Conservation (phyloP, 2,888 invertebrate genomes). For the Ochropleura plecta region DNA sequence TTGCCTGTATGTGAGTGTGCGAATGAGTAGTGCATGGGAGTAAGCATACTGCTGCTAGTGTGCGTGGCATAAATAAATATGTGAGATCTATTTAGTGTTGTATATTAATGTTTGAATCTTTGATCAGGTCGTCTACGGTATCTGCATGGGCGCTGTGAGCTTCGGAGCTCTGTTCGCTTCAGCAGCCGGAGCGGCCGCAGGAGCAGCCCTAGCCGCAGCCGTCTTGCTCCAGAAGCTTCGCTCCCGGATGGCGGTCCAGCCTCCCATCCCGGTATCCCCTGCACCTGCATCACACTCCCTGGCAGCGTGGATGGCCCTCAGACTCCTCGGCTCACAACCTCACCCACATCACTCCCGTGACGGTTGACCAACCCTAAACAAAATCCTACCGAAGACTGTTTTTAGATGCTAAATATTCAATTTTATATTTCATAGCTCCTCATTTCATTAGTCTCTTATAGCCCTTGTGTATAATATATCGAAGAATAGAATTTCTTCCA, state of each 20-base stretch:
- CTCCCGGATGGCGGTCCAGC: constrained; percentile 92
- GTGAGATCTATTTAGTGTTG: too few relatives aligned
- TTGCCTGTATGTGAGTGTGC: too few relatives aligned
- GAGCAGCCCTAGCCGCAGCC: constrained; percentile 96
- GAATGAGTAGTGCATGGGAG: too few relatives aligned
- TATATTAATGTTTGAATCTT: not conserved
- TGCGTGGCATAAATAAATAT: too few relatives aligned
- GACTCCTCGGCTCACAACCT: constrained; percentile 90
- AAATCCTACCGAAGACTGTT: constrained; percentile 72
- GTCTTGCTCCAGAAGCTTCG: constrained; percentile 95
- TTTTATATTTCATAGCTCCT: constrained; percentile 47
- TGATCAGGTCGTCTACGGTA: constrained; percentile 94
- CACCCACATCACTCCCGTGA: constrained; percentile 81
- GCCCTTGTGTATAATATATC: constrained; percentile 56
- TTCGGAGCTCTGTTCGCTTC: constrained; percentile 97
- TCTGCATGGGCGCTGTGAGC: constrained; percentile 97
- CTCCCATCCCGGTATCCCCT: constrained; percentile 83
- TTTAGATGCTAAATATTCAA: constrained; percentile 68
- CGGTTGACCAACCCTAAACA: constrained; percentile 71
- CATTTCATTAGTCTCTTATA: constrained; percentile 39
- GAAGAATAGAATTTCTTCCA: constrained; percentile 56
- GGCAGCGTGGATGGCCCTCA: constrained; percentile 94
- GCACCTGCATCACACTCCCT: constrained; percentile 91
- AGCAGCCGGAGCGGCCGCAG: constrained; percentile 96
- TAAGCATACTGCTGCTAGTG: too few relatives aligned